Evolutionary conservation across 2,888 invertebrate genomes (phyloP).

Genomic region (Ryuthela nishihirai): DNA sequence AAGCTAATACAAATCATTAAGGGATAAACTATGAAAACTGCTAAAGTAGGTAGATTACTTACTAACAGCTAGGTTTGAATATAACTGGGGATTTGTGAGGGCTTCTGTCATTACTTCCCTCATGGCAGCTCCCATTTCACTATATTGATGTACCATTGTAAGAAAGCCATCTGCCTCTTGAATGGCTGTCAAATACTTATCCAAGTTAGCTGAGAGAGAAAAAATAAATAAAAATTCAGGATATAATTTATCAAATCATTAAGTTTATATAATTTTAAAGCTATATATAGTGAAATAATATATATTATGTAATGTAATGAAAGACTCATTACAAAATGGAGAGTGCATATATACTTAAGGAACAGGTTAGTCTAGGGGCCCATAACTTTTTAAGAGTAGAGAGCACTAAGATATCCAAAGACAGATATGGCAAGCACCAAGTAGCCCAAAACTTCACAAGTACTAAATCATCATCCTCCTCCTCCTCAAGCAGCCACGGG

Average conservation of each 20-base stretch:
- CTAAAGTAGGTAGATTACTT: neutral
- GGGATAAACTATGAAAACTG: neutral
- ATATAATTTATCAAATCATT: neutral
- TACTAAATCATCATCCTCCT: too few relatives aligned
- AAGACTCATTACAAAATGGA: too few relatives aligned
- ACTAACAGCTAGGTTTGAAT: constrained; percentile 47
- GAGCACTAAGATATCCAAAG: neutral
- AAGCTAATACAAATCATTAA: neutral
- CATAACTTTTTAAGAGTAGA: too few relatives aligned
- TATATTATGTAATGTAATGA: too few relatives aligned
- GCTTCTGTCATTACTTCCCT: constrained; percentile 86
- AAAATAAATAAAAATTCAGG: neutral
- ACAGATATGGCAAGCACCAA: neutral
- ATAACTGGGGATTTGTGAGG: constrained; percentile 77
- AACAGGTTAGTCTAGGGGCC: too few relatives aligned
- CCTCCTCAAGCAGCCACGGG: too few relatives aligned
- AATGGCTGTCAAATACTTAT: constrained; percentile 57
- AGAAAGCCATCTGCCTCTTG: constrained; percentile 83
- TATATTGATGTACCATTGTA: constrained; percentile 85
- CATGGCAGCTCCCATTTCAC: constrained; percentile 96
- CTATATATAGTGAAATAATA: neutral
- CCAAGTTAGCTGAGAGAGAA: constrained; percentile 1
- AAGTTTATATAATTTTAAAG: neutral
- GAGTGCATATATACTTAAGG: too few relatives aligned
- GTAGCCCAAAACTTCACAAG: neutral